Conservation (phyloP, 2,888 invertebrate genomes). For the Mantis religiosa region DNA sequence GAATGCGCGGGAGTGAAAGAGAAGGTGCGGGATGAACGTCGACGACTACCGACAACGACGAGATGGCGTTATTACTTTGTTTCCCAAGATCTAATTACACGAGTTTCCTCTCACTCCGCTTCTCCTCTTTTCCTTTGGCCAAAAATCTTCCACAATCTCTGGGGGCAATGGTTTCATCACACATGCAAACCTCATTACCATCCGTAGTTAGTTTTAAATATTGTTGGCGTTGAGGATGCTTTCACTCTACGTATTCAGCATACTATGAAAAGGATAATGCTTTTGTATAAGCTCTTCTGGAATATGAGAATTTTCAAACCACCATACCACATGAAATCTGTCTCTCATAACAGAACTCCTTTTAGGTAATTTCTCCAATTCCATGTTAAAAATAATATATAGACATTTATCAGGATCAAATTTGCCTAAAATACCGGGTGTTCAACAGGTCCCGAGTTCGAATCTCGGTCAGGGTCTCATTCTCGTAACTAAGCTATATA, state of each 20-base stretch:
- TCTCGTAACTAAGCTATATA: no score
- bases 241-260: neutral
- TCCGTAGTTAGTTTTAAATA: neutral
- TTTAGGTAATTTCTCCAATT: no score
- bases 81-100: constrained; percentile 17
- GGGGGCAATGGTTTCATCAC: neutral
- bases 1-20: neutral
- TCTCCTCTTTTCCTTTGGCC: neutral
- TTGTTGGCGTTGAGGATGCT: neutral
- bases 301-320: no score
- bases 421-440: no score
- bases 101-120: neutral
- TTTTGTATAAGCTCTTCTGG: no score
- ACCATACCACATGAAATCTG: no score
- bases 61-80: constrained; percentile 14
- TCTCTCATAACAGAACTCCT: no score
- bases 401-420: no score
- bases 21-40: neutral
- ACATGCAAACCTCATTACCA: neutral
- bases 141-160: neutral
- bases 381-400: no score
- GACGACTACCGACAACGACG: neutral
- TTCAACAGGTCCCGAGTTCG: no score
- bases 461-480: no score
- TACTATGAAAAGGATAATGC: neutral